phyloP scores from a whole-genome alignment of 2,888 invertebrate genomes.

The Synergus japonicus region DNA sequence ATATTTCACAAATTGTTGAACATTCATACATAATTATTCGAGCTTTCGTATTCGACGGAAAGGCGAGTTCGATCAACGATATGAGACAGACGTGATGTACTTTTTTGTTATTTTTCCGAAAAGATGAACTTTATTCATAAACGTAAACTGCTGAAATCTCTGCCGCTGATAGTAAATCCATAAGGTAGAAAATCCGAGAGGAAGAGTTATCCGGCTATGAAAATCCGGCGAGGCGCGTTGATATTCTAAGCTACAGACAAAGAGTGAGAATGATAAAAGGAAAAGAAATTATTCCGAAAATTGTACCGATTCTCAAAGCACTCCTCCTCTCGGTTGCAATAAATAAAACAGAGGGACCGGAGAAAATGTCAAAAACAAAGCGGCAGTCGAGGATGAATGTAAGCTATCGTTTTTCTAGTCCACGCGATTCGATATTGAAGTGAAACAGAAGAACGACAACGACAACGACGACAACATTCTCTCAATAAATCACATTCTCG shows the following conservation, averaged over 20 bases:
- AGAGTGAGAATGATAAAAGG: not conserved
- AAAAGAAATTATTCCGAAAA: constrained; percentile 61
- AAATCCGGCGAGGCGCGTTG: not conserved
- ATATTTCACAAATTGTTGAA: constrained; percentile 78
- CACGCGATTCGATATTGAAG: constrained; percentile 18
- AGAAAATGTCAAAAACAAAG: constrained; percentile 39
- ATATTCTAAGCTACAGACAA: not conserved
- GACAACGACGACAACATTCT: constrained; percentile 12
- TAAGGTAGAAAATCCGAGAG: constrained; percentile 7
- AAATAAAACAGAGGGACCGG: constrained; percentile 45
- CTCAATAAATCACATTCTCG: constrained; percentile 36
- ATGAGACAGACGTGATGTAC: constrained; percentile 48
- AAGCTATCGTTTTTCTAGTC: constrained; percentile 15
- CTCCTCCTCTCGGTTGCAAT: constrained; percentile 53
- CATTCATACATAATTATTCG: constrained; percentile 77
- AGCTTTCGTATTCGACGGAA: constrained; percentile 68
- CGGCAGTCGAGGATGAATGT: constrained; percentile 16
- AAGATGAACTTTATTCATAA: constrained; percentile 38
- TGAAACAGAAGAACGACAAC: constrained; percentile 16
- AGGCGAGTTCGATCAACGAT: constrained; percentile 66
- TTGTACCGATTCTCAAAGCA: constrained; percentile 47
- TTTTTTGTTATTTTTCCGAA: constrained; percentile 40
- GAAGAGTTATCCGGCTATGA: not conserved
- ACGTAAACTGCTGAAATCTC: constrained; percentile 45
- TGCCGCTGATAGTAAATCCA: constrained; percentile 4